Evolutionary conservation across 2,797 vertebrate species (phyloP).

Genomic region (Mastacembelus armatus): DNA sequence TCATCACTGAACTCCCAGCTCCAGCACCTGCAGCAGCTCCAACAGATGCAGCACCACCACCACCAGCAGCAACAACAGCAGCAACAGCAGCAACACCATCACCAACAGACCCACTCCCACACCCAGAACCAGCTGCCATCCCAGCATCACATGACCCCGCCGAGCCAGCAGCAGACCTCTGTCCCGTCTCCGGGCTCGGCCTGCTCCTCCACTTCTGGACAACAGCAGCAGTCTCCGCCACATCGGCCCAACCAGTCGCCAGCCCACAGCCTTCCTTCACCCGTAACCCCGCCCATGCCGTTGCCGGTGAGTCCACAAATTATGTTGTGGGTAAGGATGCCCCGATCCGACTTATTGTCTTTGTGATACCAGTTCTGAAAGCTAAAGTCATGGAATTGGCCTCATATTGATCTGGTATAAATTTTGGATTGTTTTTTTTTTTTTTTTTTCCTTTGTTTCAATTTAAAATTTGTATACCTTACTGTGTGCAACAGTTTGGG

Average conservation of each 20-base stretch:
- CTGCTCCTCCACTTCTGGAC: constrained; percentile 81
- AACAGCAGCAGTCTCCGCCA: constrained; percentile 85
- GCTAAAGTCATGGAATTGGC: neutral
- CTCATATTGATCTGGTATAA: no score
- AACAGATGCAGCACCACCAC: constrained; percentile 93
- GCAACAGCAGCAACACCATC: constrained; percentile 80
- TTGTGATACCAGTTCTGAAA: neutral
- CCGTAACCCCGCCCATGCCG: constrained; percentile 93
- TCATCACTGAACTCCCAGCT: constrained; percentile 99
- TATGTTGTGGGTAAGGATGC: neutral
- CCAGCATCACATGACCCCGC: constrained; percentile 85
- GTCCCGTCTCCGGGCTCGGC: constrained; percentile 79
- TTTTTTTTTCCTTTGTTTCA: no score
- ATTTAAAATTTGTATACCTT: no score
- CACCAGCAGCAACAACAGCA: constrained; percentile 85
- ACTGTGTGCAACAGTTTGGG: no score
- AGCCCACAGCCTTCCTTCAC: constrained; percentile 92
- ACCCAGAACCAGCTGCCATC: constrained; percentile 81
- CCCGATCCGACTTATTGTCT: neutral
- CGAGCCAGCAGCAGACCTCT: constrained; percentile 81
- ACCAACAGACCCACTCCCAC: constrained; percentile 84
- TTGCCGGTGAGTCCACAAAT: constrained; percentile 85
- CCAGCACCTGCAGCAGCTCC: constrained; percentile 98
- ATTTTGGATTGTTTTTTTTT: no score
- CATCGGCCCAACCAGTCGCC: constrained; percentile 92